Evolutionary conservation across 2,797 vertebrate species (phyloP).

Genomic region (Novumbra hubbsi): DNA sequence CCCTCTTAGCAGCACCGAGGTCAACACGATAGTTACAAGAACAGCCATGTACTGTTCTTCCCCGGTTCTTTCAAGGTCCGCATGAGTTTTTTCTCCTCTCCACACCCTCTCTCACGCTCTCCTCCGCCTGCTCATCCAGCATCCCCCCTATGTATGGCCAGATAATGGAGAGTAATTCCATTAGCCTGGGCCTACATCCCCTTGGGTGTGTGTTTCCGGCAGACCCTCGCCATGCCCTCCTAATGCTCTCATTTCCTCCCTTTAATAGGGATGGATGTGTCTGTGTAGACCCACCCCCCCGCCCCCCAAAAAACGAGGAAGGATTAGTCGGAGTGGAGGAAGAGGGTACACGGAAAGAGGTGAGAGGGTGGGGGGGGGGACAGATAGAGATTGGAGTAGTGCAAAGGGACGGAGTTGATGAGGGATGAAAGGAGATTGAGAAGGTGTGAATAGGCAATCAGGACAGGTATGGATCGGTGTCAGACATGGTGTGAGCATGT

Average conservation of each 20-base stretch:
- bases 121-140: conserved; percentile 5
- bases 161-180: conserved; percentile 67
- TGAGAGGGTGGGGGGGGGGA: too few species aligned
- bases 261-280: conserved; percentile 41
- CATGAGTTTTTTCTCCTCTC: background rate
- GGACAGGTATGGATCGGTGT: background rate
- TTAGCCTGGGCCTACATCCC: conserved; percentile 35
- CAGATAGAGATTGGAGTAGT: too few species aligned
- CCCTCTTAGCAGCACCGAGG: background rate
- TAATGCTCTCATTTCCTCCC: conserved; percentile 28
- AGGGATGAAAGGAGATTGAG: background rate
- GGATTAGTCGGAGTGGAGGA: background rate
- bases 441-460: background rate
- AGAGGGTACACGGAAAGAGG: too few species aligned
- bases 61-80: conserved; percentile 5
- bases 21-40: background rate
- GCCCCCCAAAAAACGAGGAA: conserved; percentile 12
- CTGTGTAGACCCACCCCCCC: too few species aligned
- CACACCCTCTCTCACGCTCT: background rate
- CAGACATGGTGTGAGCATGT: background rate
- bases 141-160: conserved; percentile 15
- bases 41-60: conserved; percentile 33
- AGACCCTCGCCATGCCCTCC: conserved; percentile 1
- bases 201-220: conserved; percentile 7
- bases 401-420: too few species aligned